phyloP scores from a whole-genome alignment of 2,797 vertebrate genomes.

The Ctenosaura bakeri region DNA sequence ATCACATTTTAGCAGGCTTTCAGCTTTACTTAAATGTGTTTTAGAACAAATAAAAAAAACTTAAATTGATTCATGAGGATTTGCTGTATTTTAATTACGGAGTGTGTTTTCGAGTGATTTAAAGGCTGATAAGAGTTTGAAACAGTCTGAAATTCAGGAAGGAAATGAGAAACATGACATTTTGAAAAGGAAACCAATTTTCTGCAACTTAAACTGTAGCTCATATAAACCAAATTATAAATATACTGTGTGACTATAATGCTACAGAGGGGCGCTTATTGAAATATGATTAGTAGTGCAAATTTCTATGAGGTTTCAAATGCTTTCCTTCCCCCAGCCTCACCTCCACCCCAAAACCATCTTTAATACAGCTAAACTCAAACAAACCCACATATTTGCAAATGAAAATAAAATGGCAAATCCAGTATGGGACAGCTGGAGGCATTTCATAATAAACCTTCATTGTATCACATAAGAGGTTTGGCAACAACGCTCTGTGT shows the following conservation, averaged over 20 bases:
- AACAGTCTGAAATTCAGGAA: conserved; percentile 73
- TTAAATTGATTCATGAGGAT: conserved; percentile 79
- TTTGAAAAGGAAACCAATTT: conserved; percentile 84
- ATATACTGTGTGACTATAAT: conserved; percentile 80
- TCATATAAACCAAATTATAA: conserved; percentile 81
- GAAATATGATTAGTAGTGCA: conserved; percentile 77
- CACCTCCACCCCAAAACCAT: conserved; percentile 33
- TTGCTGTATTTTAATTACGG: conserved; percentile 80
- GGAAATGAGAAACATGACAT: conserved; percentile 86
- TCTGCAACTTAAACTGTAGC: conserved; percentile 82
- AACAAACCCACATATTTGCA: conserved; percentile 55
- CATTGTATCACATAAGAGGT: background rate
- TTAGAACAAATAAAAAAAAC: conserved; percentile 76
- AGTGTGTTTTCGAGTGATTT: conserved; percentile 80
- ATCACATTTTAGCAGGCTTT: conserved; percentile 67
- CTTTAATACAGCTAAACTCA: conserved; percentile 61
- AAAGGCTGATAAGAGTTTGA: conserved; percentile 75
- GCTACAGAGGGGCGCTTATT: conserved; percentile 71
- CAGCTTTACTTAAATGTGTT: conserved; percentile 75
- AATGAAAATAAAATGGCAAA: conserved; percentile 65
- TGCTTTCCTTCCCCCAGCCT: conserved; percentile 48
- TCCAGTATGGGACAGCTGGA: conserved; percentile 53
- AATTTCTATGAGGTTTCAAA: conserved; percentile 73
- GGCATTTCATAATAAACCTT: conserved; percentile 43
- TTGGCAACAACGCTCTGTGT: background rate